A percentile compares a stretch with the other conserved stretches of the same genome.
Evolutionary conservation across 2,797 vertebrate species (phyloP).

Genomic region (Lacerta viridis): DNA sequence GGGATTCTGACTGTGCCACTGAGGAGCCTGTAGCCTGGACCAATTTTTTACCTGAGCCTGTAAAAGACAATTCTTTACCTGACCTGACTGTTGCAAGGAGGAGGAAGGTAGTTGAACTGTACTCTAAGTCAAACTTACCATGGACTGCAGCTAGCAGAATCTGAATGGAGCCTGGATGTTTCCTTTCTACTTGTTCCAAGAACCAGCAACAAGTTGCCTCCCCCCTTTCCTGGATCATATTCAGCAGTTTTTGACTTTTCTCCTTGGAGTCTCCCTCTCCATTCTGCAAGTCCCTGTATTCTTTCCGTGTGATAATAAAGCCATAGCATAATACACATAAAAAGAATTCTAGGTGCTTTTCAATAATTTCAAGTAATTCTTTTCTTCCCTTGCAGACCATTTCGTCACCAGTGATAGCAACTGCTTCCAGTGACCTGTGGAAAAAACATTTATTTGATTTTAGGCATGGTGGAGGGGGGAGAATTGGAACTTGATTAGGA

Average conservation of each 20-base stretch:
- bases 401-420: not conserved
- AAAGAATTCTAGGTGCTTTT: not conserved
- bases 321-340: not conserved
- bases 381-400: not conserved
- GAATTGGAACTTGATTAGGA: too few relatives aligned
- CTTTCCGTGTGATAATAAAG: not conserved
- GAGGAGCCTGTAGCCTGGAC: too few relatives aligned
- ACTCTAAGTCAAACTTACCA: not conserved
- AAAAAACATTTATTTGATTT: not conserved
- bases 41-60: not conserved
- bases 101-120: not conserved
- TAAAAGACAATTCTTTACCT: not conserved
- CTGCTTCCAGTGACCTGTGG: not conserved
- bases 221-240: constrained; percentile 8
- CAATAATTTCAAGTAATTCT: not conserved
- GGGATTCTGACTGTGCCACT: rapidly evolving
- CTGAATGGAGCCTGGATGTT: not conserved
- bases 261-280: not conserved
- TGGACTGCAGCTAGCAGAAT: not conserved
- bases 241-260: not conserved
- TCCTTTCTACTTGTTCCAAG: not conserved
- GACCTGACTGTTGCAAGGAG: too few relatives aligned
- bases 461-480: not conserved
- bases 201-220: not conserved
- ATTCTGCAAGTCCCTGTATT: not conserved